phyloP scores from a whole-genome alignment of 2,113 vertebrate genomes.

The Meles meles region DNA sequence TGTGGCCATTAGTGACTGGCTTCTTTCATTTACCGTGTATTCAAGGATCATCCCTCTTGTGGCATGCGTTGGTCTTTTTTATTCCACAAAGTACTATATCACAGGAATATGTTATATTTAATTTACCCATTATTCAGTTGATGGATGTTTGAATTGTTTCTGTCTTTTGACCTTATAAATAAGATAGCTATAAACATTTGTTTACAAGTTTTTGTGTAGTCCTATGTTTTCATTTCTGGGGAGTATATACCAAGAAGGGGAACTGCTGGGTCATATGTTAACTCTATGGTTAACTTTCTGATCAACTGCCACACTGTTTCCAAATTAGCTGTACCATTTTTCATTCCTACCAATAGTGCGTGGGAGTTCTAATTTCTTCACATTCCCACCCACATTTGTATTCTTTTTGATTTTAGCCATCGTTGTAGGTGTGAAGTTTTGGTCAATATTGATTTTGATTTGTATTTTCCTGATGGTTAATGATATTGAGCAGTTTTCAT shows the following conservation, averaged over 20 bases:
- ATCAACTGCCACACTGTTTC: too few relatives aligned
- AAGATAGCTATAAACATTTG: neutral
- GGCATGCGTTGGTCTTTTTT: too few relatives aligned
- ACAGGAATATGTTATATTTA: too few relatives aligned
- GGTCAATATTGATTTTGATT: neutral
- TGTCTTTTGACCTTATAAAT: too few relatives aligned
- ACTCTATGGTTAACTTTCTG: neutral
- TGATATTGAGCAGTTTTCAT: neutral
- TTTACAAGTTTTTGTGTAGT: neutral
- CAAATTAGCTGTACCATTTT: too few relatives aligned
- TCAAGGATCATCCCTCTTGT: neutral
- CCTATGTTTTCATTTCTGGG: neutral
- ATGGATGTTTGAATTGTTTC: too few relatives aligned
- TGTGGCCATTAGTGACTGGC: neutral
- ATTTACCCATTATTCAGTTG: too few relatives aligned
- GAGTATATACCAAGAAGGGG: neutral
- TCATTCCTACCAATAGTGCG: too few relatives aligned
- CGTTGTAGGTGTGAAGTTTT: neutral
- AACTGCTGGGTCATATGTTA: neutral
- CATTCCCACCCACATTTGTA: neutral
- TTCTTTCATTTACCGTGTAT: neutral
- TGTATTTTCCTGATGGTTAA: neutral
- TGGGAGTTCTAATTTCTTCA: neutral
- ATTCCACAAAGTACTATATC: too few relatives aligned
- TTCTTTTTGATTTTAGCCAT: neutral